Evolutionary conservation across 2,113 vertebrate species (phyloP).

Genomic region (Tilapia sparmanii): DNA sequence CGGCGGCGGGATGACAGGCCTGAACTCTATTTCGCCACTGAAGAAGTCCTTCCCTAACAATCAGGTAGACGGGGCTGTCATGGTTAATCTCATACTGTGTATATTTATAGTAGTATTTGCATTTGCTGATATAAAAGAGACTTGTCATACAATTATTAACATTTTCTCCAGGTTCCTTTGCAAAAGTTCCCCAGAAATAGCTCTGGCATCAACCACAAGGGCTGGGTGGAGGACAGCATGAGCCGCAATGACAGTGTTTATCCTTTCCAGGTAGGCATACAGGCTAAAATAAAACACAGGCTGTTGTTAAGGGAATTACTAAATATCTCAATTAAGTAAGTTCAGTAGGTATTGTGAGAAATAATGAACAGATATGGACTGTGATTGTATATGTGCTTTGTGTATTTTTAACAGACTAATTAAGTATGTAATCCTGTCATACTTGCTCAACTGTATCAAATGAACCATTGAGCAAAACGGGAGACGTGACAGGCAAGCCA

Average conservation of each 20-base stretch:
- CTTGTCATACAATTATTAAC: background rate
- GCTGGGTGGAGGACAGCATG: slow-evolving; percentile 95
- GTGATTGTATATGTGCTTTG: background rate
- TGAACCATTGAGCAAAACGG: slow-evolving; percentile 18
- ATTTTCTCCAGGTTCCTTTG: slow-evolving; percentile 73
- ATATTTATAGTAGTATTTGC: background rate
- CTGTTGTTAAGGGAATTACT: background rate
- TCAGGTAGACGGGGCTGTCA: slow-evolving; percentile 64
- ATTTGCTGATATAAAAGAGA: background rate
- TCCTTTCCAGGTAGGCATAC: slow-evolving; percentile 89
- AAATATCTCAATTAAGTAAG: background rate
- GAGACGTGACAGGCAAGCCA: background rate
- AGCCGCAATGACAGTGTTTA: slow-evolving; percentile 92
- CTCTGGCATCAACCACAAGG: slow-evolving; percentile 92
- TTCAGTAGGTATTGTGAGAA: background rate
- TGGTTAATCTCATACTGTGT: background rate
- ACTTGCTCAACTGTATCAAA: slow-evolving; percentile 23
- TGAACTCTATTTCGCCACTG: slow-evolving; percentile 95
- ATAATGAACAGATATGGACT: too few species aligned
- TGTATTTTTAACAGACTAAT: background rate
- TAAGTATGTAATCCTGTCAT: background rate
- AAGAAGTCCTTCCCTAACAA: slow-evolving; percentile 98
- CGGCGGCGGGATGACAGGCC: slow-evolving; percentile 86
- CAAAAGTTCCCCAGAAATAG: slow-evolving; percentile 94
- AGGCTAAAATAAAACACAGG: background rate